These are phyloP conservation scores for Heliocidaris tuberculata DNA, from an alignment of 35 echinoderm and acorn worm genomes.

Conservation along the genomic window DNA sequence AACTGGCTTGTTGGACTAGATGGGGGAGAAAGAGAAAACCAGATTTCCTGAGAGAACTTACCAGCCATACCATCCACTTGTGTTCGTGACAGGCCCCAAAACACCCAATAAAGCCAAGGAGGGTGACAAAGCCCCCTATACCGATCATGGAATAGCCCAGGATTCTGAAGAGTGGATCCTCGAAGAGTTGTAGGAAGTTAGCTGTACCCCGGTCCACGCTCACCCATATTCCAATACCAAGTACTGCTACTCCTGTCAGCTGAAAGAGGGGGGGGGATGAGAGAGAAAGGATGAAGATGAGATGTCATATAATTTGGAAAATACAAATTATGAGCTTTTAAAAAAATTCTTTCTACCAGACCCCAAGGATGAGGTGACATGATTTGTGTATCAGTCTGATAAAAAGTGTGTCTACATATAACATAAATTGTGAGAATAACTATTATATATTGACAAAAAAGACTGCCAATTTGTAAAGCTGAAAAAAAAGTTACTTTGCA, in stretches of 20 bases:
- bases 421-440: too few species aligned
- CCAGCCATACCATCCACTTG: slow-evolving; percentile 94
- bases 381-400: too few species aligned
- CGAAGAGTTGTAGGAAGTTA: slow-evolving; percentile 82
- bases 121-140: slow-evolving; percentile 86
- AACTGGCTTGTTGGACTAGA: too few species aligned
- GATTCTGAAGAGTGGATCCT: slow-evolving; percentile 78
- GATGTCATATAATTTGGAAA: too few species aligned
- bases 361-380: too few species aligned
- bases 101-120: slow-evolving; percentile 93
- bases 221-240: slow-evolving; percentile 87
- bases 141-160: slow-evolving; percentile 87
- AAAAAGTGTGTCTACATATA: too few species aligned
- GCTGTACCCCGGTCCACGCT: slow-evolving; percentile 82
- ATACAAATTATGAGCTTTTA: too few species aligned
- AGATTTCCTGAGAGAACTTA: slow-evolving; percentile 44
- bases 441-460: too few species aligned
- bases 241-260: slow-evolving; percentile 89
- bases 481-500: too few species aligned
- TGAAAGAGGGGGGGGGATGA: slow-evolving; percentile 4
- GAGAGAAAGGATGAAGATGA: neutral
- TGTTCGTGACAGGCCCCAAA: slow-evolving; percentile 95
- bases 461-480: too few species aligned
- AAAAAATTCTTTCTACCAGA: too few species aligned
- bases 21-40: too few species aligned